Evolutionary conservation across 2,797 vertebrate species (phyloP), one percentile per base, ranked within the genome.

Genomic region (Bryconaethiops microstoma): DNA sequence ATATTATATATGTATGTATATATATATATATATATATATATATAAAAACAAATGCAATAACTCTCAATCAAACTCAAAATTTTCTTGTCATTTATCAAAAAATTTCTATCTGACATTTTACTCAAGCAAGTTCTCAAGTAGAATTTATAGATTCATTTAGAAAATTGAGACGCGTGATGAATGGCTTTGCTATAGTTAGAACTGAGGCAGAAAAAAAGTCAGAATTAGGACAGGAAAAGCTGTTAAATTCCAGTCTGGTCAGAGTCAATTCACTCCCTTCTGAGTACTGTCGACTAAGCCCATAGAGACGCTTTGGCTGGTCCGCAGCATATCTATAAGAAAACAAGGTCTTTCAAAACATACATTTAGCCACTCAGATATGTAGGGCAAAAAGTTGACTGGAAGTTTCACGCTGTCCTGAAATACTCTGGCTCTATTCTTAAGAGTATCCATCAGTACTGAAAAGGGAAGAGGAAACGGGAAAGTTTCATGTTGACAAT

Each of bases 171-270:
- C 19, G 25, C n/a, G 25, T 73, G 50, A 73, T 73, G 19, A 73
- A 74, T 57, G 52, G 25, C 17, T 59, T 74, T 59, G 54, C 71
- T 74, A 74, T 40, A 57, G 71, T 74, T 74, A 74, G 71, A 39
- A 35, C 8, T 35, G 17, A 17, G n/a, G 48, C 17, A 12, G 25
- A 29, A 23, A 55, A 21, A 72, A 74, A 57, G 52, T 57, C 71
- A 35, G 71, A 74, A 74, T 40, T 59, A 74, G 72, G 55, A 57
- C 72, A 60, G 10, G 12, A 23, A 35, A 42, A 42, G n/a, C 72
- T 60, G 12, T 54, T 17, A 57, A 29, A 7, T 74, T 74, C n/a
- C 54, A 21, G 72, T n/a, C 35, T 39, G 50, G 45, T 19, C 25
- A 60, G 13, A 74, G 1, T 59, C 35, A 40, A 40, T 59, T 59